Base-by-base conservation (phyloP, 2,888 invertebrate genomes). In the Apeira syringaria region DNA sequence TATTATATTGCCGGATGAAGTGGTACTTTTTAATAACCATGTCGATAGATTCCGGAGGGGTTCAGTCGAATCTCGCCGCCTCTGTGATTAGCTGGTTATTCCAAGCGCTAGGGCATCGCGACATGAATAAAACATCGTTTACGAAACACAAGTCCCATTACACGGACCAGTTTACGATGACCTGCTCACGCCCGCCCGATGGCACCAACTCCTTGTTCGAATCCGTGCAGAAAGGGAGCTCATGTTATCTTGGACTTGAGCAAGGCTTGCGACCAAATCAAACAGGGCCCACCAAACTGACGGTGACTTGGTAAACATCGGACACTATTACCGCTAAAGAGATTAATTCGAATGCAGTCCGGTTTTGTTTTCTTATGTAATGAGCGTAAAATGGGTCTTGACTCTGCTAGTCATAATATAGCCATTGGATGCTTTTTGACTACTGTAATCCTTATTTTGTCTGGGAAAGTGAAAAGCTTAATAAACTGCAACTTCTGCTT, bases 91-190 rank as follows among this genome's bases (percentile, higher is more conserved):
- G 80, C 65, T 77, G 75, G 80, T 79, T 80, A 82, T 80, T 79
- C 80, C 66, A 74, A 68, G 77, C 67, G 74, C 68, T 64, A 68
- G 70, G 77, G 74, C 77, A 70, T 77, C 75, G 74, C 66, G 72
- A 59, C 74, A 85, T 86, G 87, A 87, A 87, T 87, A 86, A 87
- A 84, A 86, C 86, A 86, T 83, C 67, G 64, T 74, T 70, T 66
- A 72, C 69, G 69, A 68, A 80, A 78, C 74, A 72, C 75, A 70
- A 79, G 77, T 74, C 74, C 74, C 64, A 71, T 68, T 67, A 63
- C 61, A 55, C 52, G 54, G 53, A 42, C 80, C 75, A 70, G 43
- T 54, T 31, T 63, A 51, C 48, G 52, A 71, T 66, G 45, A 41
- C 44, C 69, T 60, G 18, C 30, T 25, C 37, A 28, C 30, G 35